phyloP scores from a whole-genome alignment of 2,888 invertebrate genomes.

The Exephanes ischioxanthus region DNA sequence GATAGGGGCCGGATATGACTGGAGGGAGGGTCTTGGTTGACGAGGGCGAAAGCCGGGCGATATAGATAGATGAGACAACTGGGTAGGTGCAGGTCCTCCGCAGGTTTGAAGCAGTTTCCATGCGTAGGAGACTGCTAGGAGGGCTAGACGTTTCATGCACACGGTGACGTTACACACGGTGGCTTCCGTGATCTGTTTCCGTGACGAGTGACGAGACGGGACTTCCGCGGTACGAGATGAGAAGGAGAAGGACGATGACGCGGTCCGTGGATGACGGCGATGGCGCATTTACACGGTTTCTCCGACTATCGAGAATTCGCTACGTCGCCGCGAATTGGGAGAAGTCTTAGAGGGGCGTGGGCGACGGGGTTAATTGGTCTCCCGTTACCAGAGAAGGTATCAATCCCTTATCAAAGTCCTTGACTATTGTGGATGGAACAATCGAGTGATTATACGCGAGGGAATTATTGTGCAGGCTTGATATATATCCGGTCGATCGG shows the following conservation, averaged over 20 bases:
- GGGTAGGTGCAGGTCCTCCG: neutral
- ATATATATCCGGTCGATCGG: neutral
- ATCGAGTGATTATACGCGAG: slow-evolving; percentile 9
- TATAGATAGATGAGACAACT: slow-evolving; percentile 14
- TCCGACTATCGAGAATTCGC: slow-evolving; percentile 11
- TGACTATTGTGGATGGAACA: slow-evolving; percentile 33
- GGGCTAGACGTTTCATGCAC: slow-evolving; percentile 15
- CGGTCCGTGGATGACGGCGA: neutral
- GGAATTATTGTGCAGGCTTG: neutral
- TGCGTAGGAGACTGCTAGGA: neutral
- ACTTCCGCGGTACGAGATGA: neutral
- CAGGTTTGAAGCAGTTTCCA: neutral
- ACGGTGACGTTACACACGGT: slow-evolving; percentile 52
- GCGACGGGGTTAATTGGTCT: neutral
- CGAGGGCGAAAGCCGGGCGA: slow-evolving; percentile 12
- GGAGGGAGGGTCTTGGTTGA: slow-evolving; percentile 47
- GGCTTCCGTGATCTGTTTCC: slow-evolving; percentile 68
- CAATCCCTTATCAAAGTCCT: slow-evolving; percentile 8
- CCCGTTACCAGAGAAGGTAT: neutral
- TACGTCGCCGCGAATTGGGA: neutral
- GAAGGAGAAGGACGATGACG: neutral
- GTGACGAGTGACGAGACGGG: slow-evolving; percentile 42
- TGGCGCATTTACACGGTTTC: neutral
- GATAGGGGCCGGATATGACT: slow-evolving; percentile 37
- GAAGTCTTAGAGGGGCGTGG: neutral